A percentile compares a stretch with the other conserved stretches of the same genome.
Evolutionary conservation across 1,140 invertebrate species (phyloP).

Genomic region (Eriosoma lanigerum): DNA sequence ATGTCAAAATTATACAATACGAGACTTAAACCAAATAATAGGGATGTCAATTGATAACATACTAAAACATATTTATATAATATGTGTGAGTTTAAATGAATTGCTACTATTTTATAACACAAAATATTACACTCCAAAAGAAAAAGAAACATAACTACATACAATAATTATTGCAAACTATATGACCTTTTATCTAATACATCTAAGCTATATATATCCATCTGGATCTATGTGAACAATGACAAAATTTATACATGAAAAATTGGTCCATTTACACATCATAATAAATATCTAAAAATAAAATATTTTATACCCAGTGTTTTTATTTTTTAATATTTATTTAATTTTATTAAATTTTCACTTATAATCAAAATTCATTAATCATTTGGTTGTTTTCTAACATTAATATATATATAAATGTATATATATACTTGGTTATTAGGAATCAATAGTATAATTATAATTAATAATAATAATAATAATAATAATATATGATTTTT

Average conservation of each 20-base stretch:
- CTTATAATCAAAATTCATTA: conserved; percentile 27
- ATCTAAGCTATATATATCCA: neutral
- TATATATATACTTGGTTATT: conserved; percentile 36
- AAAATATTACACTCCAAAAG: conserved; percentile 30
- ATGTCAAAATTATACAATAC: conserved; percentile 48
- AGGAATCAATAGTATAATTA: conserved; percentile 12
- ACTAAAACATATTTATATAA: conserved; percentile 4
- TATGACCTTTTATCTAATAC: conserved; percentile 35
- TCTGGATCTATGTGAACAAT: conserved; percentile 29
- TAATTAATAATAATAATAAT: conserved; percentile 8
- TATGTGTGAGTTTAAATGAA: conserved; percentile 4
- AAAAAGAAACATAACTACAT: conserved; percentile 26
- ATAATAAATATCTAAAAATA: conserved; percentile 51
- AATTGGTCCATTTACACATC: conserved; percentile 51
- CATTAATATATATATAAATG: neutral
- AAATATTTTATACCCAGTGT: conserved; percentile 47
- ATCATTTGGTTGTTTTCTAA: conserved; percentile 19
- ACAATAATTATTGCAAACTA: conserved; percentile 43
- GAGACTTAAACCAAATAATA: conserved; percentile 31
- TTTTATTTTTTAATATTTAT: conserved; percentile 4
- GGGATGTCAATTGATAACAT: conserved; percentile 33
- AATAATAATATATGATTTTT: neutral
- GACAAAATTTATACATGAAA: conserved; percentile 47
- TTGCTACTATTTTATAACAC: conserved; percentile 32
- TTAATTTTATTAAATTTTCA: conserved; percentile 26